Base-by-base conservation (phyloP, 2,888 invertebrate genomes). In the Cacoxenus indagator region DNA sequence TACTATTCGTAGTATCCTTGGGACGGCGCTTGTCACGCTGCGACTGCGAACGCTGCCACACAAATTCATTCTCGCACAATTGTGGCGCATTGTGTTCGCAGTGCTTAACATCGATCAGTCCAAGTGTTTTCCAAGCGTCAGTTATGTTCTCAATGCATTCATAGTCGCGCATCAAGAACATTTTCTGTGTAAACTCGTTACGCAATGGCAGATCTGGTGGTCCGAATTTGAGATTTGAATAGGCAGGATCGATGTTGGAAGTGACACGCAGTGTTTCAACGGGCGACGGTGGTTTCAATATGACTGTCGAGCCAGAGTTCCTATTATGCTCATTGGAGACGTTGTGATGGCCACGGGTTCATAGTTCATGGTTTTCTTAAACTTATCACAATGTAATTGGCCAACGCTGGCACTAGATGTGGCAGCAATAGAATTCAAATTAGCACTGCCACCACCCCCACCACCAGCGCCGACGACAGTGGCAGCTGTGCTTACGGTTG, bases 81-180 rank as follows among this genome's bases (percentile, higher is more conserved):
- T 17, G 17, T 8, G 48, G 1, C 8, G 48, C 48, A 17, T 48
- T 19, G 19, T 81, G 89, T 84, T 95, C 95, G 0, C 91, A 92
- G 81, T 95, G 95, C 72, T 92, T 91, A 9, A 94, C 91, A 64
- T 93, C 92, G 82, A 92, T 92, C 22, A 94, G 90, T 0, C 95
- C 95, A 71, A 94, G 89, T 0, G 95, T 95, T 84, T 92, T 92
- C 95, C 95, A 95, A 8, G 95, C 95, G 78, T 95, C 93, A 78
- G 90, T 93, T 71, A 94, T 90, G 5, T 93, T 91, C 89, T 94
- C 94, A 27, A 95, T 91, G 82, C 92, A 90, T 82, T 95, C 95
- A 86, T 95, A 95, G 81, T 88, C 87, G 11, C 87, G 79, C 70
- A 88, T 87, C 22, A 48, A 3, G 19, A 19, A 19, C 19, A 19